Base-by-base conservation (phyloP, 64 coral and sea anemone species). In the Stylophora pistillata region DNA sequence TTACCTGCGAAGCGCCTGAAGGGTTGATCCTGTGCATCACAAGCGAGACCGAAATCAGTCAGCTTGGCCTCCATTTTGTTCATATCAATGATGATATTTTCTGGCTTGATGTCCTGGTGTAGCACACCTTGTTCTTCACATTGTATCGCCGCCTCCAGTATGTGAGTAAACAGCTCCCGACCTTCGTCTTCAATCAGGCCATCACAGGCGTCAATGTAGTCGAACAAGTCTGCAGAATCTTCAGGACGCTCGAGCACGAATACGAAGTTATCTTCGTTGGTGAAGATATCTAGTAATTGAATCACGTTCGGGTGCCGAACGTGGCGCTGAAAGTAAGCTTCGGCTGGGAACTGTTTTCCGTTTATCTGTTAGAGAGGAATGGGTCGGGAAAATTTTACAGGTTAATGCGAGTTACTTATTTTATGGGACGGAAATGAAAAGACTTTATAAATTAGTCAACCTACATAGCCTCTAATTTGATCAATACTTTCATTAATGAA, bases 201-300 rank as follows among this genome's bases (percentile, higher is more conserved):
- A 60, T 90, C 89, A 58, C 59, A 30, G 7, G 21, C 72, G 54
- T 74, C 72, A 54, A 90, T 90, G 52, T 72, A 71, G 30, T 90
- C 89, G 37, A 83, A 90, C n/a, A 90, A 61, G 70, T 90, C 89
- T 53, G 72, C 73, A 25, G 70, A 74, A 32, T 55, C 30, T 81
- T 90, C 89, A 10, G 89, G 89, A 16, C 89, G 60, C 26, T 90
- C 89, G 56, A 90, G 89, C 52, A 90, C 77, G n/a, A 75, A 73
- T 5, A 90, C 80, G 47, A 90, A 72, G 3, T 72, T 82, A 10
- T 90, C 77, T 26, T n/a, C 55, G 56, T 81, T n/a, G 14, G 53
- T 55, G 54, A 90, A 90, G 23, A 82, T 56, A 11, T 90, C 78
- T 27, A 90, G 15, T 11, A 90, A 18, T 30, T 72, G 32, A n/a